Evolutionary conservation across 2,888 invertebrate genomes (phyloP), one percentile per base, ranked within the genome.

Genomic region (Meghimatium bilineatum): DNA sequence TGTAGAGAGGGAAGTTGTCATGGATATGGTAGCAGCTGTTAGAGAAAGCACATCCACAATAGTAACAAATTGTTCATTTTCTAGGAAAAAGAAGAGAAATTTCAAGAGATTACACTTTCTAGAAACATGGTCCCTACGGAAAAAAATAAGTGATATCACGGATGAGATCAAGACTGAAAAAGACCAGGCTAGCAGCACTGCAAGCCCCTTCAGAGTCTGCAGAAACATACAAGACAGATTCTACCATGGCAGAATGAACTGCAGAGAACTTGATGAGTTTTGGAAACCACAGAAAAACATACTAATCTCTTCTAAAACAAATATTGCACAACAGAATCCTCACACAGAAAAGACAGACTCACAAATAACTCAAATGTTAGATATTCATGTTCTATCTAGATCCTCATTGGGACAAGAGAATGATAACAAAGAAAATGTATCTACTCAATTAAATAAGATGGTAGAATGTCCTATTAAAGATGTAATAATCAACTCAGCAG

Each of bases 1-100:
- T 63, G 78, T 83, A 8, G 83, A 83, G 38, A 78, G 79, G 36
- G 78, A 83, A 49, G 83, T 83, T 63, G 36, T 83, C 12, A 67
- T 79, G 78, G 78, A 83, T 38, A 83, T 83, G 83, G 79, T 56
- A n/a, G 12, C 44, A 26, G 79, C 56, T 29, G 74, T 71, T 20
- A 23, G 29, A 52, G 29, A 29, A 34, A 12, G 6, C 3, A 32
- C 38, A 69, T 63, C 66, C 0, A 26, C 38, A 38, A 20, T 71
- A 44, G 17, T 26, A 60, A 34, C 26, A 44, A 71, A 60, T 12
- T 12, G 26, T 44, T 44, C 44, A n/a, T n/a, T 6, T 44, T 69
- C 36, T 32, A 60, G 2, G n/a, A 80, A 60, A 56, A 56, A 36
- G 32, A 10, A 20, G 10, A 49, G 34, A 29, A 38, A 66, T 12